A percentile compares a stretch with the other conserved stretches of the same genome.
These are phyloP conservation scores for Helicoverpa assulta DNA, from an alignment of 2,888 invertebrate genomes.

Conservation along the genomic window DNA sequence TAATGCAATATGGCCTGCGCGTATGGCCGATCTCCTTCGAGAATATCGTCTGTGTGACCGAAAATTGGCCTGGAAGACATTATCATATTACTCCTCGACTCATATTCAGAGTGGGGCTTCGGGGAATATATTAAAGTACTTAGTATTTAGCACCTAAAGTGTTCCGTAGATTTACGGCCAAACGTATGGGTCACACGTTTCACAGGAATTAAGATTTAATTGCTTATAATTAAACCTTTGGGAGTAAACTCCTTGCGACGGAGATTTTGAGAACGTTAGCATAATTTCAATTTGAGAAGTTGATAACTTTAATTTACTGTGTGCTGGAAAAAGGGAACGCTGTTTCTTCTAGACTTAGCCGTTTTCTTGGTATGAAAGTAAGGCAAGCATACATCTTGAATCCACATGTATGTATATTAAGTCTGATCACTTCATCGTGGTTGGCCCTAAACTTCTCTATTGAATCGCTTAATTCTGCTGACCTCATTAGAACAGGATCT, in stretches of 20 bases:
- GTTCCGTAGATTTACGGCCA: slow-evolving; percentile 30
- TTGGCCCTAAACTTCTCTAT: too few species aligned
- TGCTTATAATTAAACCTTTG: slow-evolving; percentile 20
- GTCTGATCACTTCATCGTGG: too few species aligned
- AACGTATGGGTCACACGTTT: slow-evolving; percentile 43
- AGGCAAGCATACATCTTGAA: too few species aligned
- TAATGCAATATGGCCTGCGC: too few species aligned
- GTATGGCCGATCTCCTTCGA: too few species aligned
- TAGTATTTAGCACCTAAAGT: slow-evolving; percentile 28
- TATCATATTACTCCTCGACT: background rate
- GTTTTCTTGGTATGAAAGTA: too few species aligned
- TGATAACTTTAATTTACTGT: background rate
- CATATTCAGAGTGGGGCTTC: slow-evolving; percentile 5
- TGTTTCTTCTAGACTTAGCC: background rate
- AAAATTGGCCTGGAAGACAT: too few species aligned
- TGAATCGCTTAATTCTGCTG: too few species aligned
- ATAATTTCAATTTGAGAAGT: slow-evolving; percentile 5
- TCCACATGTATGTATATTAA: too few species aligned
- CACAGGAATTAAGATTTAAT: slow-evolving; percentile 35
- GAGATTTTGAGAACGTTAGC: background rate
- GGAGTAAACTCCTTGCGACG: slow-evolving; percentile 8
- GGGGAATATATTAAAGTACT: background rate
- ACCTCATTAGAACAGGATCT: too few species aligned
- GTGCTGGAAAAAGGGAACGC: background rate
- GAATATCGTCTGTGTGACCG: too few species aligned